Conservation (phyloP, 2,113 vertebrate genomes). For the Synchiropus splendidus region DNA sequence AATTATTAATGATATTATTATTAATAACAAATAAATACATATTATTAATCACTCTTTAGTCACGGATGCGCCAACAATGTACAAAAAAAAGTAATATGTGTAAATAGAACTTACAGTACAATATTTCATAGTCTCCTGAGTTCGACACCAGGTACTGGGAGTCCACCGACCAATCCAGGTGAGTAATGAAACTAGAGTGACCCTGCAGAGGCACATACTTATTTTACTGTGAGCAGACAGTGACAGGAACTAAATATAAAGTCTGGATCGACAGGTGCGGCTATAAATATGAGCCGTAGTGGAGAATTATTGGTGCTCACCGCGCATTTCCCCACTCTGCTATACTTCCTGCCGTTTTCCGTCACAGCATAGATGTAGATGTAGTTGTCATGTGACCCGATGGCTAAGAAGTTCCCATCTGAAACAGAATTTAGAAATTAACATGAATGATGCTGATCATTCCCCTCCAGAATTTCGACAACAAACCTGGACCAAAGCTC, state of each 20-base stretch:
- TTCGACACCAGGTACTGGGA: conserved; percentile 96
- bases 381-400: conserved; percentile 97
- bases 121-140: conserved; percentile 97
- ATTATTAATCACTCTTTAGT: no score
- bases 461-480: neutral
- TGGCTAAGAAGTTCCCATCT: conserved; percentile 93
- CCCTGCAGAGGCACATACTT: conserved; percentile 72
- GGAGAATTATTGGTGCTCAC: conserved; percentile 66
- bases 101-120: conserved; percentile 83
- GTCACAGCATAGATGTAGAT: conserved; percentile 92
- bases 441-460: no score
- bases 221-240: no score
- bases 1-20: no score
- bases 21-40: no score
- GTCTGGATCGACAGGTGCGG: conserved; percentile 26
- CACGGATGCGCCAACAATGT: no score
- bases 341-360: conserved; percentile 89
- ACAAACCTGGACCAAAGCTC: conserved; percentile 85
- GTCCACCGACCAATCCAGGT: conserved; percentile 94
- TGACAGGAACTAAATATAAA: conserved; percentile 21
- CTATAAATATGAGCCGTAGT: no score
- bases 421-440: conserved; percentile 1
- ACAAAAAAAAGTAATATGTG: no score
- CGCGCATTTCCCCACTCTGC: conserved; percentile 89
- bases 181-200: conserved; percentile 98